Conservation (phyloP, 1,140 invertebrate genomes). For the Parapsyche elsis region DNA sequence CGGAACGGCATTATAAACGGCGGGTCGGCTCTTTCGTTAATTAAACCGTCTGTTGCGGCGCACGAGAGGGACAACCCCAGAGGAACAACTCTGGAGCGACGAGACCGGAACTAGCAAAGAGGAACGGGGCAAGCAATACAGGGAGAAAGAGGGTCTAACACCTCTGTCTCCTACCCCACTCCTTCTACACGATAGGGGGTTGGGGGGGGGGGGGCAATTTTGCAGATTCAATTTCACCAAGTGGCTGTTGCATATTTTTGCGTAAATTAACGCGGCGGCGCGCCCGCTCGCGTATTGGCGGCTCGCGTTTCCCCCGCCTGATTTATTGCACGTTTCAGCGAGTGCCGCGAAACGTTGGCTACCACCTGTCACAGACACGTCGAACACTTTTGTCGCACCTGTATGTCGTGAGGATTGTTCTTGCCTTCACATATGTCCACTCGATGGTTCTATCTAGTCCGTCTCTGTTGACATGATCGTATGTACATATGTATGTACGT, state of each 20-base stretch:
- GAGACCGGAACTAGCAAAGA: neutral
- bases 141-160: neutral
- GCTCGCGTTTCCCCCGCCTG: conserved; percentile 34
- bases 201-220: conserved; percentile 50
- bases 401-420: too few relatives aligned
- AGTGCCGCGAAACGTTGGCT: neutral
- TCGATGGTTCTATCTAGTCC: too few relatives aligned
- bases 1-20: conserved; percentile 52
- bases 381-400: neutral
- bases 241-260: conserved; percentile 57
- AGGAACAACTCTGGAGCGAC: neutral
- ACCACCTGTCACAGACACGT: conserved; percentile 7
- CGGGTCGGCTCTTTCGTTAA: conserved; percentile 53
- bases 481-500: too few relatives aligned
- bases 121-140: neutral
- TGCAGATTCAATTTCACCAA: conserved; percentile 57
- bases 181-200: neutral
- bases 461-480: too few relatives aligned
- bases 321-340: conserved; percentile 19
- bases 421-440: too few relatives aligned
- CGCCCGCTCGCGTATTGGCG: conserved; percentile 37
- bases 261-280: conserved; percentile 55
- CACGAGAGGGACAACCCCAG: conserved; percentile 27
- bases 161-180: too few relatives aligned
- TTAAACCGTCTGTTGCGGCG: conserved; percentile 53